Evolutionary conservation across 2,113 vertebrate genomes (phyloP).

Genomic region (Abramis brama): DNA sequence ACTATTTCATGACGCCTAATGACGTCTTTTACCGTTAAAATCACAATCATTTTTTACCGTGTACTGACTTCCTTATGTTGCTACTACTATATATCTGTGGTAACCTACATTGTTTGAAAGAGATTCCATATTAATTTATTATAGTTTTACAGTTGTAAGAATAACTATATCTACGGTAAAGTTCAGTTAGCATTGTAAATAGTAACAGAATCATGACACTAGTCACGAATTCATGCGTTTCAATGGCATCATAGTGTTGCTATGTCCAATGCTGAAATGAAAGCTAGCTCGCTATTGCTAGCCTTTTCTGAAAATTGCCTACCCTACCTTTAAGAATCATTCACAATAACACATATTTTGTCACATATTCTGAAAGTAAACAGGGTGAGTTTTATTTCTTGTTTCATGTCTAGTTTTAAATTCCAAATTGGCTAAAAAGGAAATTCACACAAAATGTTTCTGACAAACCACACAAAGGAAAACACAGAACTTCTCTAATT

Average conservation of each 20-base stretch:
- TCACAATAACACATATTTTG: not conserved
- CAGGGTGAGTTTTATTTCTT: not conserved
- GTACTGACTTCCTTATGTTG: not conserved
- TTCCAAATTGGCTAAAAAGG: no score
- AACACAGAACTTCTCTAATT: constrained; percentile 19
- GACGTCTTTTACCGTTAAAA: no score
- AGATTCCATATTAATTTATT: not conserved
- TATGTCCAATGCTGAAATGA: no score
- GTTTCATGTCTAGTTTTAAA: no score
- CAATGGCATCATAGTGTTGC: no score
- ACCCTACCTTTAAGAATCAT: not conserved
- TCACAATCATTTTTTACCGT: no score
- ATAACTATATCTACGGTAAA: no score
- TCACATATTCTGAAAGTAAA: not conserved
- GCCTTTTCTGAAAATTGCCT: no score
- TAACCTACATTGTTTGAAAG: not conserved
- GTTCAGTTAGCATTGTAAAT: no score
- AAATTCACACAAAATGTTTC: not conserved
- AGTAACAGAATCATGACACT: not conserved
- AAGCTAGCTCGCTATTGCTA: no score
- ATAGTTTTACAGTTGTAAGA: not conserved
- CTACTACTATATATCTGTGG: not conserved
- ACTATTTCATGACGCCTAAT: no score
- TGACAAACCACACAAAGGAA: not conserved
- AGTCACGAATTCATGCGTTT: no score